A percentile compares a stretch with the other conserved stretches of the same genome.
phyloP scores from a whole-genome alignment of 64 coral and sea anemone genomes.

The Dendrophyllia cribrosa region DNA sequence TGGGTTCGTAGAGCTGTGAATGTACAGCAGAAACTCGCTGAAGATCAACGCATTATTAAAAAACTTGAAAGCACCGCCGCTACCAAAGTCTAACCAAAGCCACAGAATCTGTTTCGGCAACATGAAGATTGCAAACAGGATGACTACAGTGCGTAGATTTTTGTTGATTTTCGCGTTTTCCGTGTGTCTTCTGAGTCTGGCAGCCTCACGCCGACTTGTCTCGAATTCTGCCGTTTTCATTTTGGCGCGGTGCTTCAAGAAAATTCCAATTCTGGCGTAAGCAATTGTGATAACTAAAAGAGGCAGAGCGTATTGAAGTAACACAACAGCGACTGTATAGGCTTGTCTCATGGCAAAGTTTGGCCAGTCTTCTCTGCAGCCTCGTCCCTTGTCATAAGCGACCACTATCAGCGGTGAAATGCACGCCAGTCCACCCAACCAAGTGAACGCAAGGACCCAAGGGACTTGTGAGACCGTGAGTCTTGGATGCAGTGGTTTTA shows the following conservation, averaged over 20 bases:
- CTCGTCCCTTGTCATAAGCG: conserved; percentile 48
- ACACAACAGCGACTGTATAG: conserved; percentile 56
- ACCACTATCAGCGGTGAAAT: conserved; percentile 67
- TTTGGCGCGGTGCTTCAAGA: conserved; percentile 28
- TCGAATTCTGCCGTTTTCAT: background rate
- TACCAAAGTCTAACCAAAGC: conserved; percentile 87
- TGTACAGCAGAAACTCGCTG: conserved; percentile 76
- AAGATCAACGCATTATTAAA: conserved; percentile 72
- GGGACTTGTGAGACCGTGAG: conserved; percentile 26
- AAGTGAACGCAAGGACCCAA: conserved; percentile 33
- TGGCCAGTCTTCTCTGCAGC: conserved; percentile 75
- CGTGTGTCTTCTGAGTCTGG: background rate
- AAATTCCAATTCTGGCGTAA: conserved; percentile 66
- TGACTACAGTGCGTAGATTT: conserved; percentile 75
- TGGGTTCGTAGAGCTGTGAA: conserved; percentile 89
- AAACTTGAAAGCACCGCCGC: conserved; percentile 32
- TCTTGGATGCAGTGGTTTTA: conserved; percentile 54
- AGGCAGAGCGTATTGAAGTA: conserved; percentile 73
- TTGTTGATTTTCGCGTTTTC: conserved; percentile 84
- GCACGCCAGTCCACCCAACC: conserved; percentile 57
- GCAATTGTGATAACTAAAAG: conserved; percentile 73
- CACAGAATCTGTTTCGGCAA: conserved; percentile 86
- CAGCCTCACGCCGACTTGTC: background rate
- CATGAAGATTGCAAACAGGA: conserved; percentile 82
- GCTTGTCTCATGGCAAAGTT: conserved; percentile 45